These are phyloP conservation scores for Argyrosomus japonicus DNA, from an alignment of 2,113 vertebrate species.

Conservation along the genomic window DNA sequence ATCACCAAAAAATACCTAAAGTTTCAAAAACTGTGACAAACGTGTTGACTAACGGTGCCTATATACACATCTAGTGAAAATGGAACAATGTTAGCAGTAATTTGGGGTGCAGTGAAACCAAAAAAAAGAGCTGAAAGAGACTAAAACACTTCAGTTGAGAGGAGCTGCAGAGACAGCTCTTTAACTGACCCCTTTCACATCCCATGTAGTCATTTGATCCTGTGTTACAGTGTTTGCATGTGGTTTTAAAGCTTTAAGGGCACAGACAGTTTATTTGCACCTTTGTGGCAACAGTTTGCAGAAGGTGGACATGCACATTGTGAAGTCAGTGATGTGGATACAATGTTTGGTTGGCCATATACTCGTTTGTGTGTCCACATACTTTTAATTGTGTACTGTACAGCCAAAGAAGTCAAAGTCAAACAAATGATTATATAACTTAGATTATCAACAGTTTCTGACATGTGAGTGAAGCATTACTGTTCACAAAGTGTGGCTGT, in stretches of 20 bases:
- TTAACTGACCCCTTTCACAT: too few species aligned
- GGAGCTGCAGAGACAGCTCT: background rate
- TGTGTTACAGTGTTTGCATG: too few species aligned
- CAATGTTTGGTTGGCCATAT: background rate
- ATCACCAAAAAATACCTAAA: too few species aligned
- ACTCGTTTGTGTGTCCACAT: background rate
- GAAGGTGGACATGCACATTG: background rate
- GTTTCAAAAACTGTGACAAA: too few species aligned
- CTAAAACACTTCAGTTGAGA: background rate
- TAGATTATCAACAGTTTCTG: background rate
- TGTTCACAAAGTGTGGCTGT: constrained; percentile 2
- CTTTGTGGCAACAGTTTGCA: background rate
- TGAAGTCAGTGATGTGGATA: background rate
- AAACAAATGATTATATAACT: background rate
- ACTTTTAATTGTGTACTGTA: background rate
- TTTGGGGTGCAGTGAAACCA: background rate
- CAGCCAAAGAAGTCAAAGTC: background rate
- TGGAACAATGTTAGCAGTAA: too few species aligned
- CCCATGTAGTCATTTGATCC: too few species aligned
- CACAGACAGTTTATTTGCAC: background rate
- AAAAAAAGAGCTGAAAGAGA: background rate
- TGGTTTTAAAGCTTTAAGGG: too few species aligned
- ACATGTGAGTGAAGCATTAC: background rate
- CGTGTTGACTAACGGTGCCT: too few species aligned
- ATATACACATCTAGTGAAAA: too few species aligned